Evolutionary conservation across 2,888 invertebrate genomes (phyloP).

Genomic region (Tetramorium bicarinatum): DNA sequence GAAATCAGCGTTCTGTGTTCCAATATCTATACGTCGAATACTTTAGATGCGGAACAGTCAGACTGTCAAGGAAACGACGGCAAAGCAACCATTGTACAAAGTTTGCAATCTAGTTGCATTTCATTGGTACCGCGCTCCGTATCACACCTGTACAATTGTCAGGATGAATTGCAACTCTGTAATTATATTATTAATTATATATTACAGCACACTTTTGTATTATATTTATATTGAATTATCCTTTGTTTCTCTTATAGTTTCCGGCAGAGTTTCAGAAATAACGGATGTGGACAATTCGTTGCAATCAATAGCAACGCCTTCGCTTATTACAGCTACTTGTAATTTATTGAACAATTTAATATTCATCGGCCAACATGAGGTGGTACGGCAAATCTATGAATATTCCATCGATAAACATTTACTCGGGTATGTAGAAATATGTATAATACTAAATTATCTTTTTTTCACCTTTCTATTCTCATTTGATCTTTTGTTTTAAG

Average conservation of each 20-base stretch:
- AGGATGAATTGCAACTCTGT: slow-evolving; percentile 80
- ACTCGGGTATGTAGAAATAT: slow-evolving; percentile 84
- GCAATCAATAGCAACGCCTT: slow-evolving; percentile 86
- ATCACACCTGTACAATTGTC: slow-evolving; percentile 80
- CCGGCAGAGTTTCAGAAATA: slow-evolving; percentile 73
- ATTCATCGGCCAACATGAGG: slow-evolving; percentile 84
- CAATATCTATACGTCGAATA: slow-evolving; percentile 79
- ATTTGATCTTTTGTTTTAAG: slow-evolving; percentile 74
- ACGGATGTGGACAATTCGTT: slow-evolving; percentile 75
- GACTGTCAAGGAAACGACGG: slow-evolving; percentile 68
- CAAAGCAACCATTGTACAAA: slow-evolving; percentile 67
- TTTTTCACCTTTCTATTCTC: slow-evolving; percentile 55
- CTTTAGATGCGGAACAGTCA: slow-evolving; percentile 76
- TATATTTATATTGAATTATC: neutral
- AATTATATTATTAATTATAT: slow-evolving; percentile 59
- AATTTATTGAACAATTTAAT: slow-evolving; percentile 86
- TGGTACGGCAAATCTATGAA: slow-evolving; percentile 86
- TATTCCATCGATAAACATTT: slow-evolving; percentile 87
- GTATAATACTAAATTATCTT: neutral
- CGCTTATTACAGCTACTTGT: slow-evolving; percentile 86
- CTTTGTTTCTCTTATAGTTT: slow-evolving; percentile 69
- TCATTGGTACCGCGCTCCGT: slow-evolving; percentile 77
- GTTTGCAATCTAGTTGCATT: slow-evolving; percentile 68
- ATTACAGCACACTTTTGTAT: slow-evolving; percentile 1
- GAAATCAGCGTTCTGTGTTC: slow-evolving; percentile 82